Percentiles rank a stretch among this genome's conserved stretches.
Conservation (phyloP, 2,888 invertebrate species). For the Ceratothoa steindachneri region DNA sequence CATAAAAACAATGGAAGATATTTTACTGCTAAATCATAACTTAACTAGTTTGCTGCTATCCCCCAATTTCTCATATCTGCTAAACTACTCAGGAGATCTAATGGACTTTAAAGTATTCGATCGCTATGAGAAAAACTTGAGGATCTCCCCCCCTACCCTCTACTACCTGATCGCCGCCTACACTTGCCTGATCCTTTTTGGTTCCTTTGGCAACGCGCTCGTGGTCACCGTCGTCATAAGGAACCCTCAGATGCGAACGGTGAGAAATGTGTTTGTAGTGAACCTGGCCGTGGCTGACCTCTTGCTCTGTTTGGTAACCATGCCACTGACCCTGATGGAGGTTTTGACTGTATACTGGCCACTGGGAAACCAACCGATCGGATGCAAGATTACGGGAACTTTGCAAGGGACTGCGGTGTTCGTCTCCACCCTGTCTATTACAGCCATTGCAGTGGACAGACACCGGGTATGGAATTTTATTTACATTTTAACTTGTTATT, state of each 20-base stretch:
- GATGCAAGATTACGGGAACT: constrained; percentile 78
- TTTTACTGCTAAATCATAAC: not conserved
- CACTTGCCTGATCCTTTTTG: constrained; percentile 70
- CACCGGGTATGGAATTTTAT: constrained; percentile 64
- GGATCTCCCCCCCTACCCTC: constrained; percentile 67
- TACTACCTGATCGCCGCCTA: constrained; percentile 67
- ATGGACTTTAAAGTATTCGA: constrained; percentile 26
- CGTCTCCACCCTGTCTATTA: constrained; percentile 88
- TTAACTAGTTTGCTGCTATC: not conserved
- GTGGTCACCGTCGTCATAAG: constrained; percentile 74
- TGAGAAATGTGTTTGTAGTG: constrained; percentile 86
- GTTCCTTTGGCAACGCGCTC: constrained; percentile 77
- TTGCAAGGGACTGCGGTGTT: constrained; percentile 86
- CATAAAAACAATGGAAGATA: not conserved
- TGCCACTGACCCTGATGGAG: constrained; percentile 83
- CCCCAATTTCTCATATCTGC: not conserved
- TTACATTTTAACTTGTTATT: no score
- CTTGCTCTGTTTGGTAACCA: constrained; percentile 79
- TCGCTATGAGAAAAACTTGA: constrained; percentile 59
- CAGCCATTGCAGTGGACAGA: constrained; percentile 80
- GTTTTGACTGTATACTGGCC: constrained; percentile 82
- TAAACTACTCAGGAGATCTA: not conserved
- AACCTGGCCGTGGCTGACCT: constrained; percentile 79
- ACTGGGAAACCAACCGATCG: constrained; percentile 68
- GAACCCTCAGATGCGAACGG: constrained; percentile 84